Evolutionary conservation across 2,888 invertebrate genomes (phyloP), one percentile per base, ranked within the genome.

Genomic region (Papilio gigon): DNA sequence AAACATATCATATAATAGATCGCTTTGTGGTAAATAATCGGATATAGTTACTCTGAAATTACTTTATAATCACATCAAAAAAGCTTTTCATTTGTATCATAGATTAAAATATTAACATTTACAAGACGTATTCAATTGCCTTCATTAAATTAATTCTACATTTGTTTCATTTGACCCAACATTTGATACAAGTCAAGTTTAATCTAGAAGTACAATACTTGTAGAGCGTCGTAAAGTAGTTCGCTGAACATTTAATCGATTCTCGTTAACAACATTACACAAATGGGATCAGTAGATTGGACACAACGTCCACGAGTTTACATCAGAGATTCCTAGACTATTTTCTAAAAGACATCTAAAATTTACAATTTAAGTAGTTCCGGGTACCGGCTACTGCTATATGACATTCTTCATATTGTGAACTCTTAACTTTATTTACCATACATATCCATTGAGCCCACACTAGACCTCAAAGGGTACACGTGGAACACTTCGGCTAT

Each of bases 131-230:
- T n/a, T n/a, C n/a, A n/a, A n/a, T n/a, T 40, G 8, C 17, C 17
- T 17, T 30, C n/a, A 30, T 30, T 30, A 30, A 56, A 56, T 53
- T 27, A 27, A 53, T 27, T 56, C 9, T 30, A 17, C 0, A 6
- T 2, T 4, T 50, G 53, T 27, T 27, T 30, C 53, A 27, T 56
- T 17, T 17, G 53, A 56, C 1, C 14, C n/a, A 6, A 30, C 53
- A 30, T 9, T 9, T 56, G 53, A 17, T 56, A 35, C 17, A 12
- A 17, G 25, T 20, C 30, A 25, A 12, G 53, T 67, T 77, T 80
- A 75, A 78, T 83, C 84, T 79, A 78, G 72, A 78, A 74, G 76
- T 80, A 82, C 82, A 83, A 75, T 78, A 67, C 75, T 56, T 14
- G 75, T 74, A 76, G 77, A 53, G 70, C 69, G 76, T 77, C 80